Percentiles rank a stretch among this genome's conserved stretches.
Evolutionary conservation across 2,113 vertebrate genomes (phyloP).

Genomic region (Corydoras sp.): DNA sequence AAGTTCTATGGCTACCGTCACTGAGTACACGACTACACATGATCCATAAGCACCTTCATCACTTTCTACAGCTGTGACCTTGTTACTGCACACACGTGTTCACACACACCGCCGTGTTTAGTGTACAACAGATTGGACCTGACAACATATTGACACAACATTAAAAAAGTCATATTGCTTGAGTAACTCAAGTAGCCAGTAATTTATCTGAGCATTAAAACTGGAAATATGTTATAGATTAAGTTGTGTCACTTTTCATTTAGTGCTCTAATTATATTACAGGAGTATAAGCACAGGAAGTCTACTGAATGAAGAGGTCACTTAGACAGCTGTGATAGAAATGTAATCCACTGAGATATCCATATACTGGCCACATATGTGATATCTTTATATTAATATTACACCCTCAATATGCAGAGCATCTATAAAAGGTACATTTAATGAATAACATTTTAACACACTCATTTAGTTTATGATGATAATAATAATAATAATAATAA

Average conservation of each 20-base stretch:
- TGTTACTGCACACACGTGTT: background rate
- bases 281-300: slow-evolving; percentile 56
- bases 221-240: slow-evolving; percentile 44
- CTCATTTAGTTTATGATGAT: too few species aligned
- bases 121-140: background rate
- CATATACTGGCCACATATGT: slow-evolving; percentile 38
- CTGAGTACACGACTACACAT: slow-evolving; percentile 47
- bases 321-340: slow-evolving; percentile 59
- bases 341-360: slow-evolving; percentile 47
- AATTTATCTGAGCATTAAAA: slow-evolving; percentile 10
- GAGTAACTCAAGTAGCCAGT: slow-evolving; percentile 7
- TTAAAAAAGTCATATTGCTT: background rate
- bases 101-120: background rate
- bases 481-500: too few species aligned
- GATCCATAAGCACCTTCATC: slow-evolving; percentile 48
- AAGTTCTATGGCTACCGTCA: slow-evolving; percentile 41
- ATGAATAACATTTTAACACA: background rate
- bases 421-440: background rate
- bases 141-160: background rate
- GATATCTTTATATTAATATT: slow-evolving; percentile 41
- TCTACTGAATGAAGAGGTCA: slow-evolving; percentile 63
- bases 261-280: slow-evolving; percentile 63
- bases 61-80: slow-evolving; percentile 57
- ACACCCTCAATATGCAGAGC: background rate
- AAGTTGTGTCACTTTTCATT: slow-evolving; percentile 51